A percentile compares a stretch with the other conserved stretches of the same genome.
phyloP scores from a whole-genome alignment of 2,888 invertebrate genomes.

The Toxonevra muliebris region DNA sequence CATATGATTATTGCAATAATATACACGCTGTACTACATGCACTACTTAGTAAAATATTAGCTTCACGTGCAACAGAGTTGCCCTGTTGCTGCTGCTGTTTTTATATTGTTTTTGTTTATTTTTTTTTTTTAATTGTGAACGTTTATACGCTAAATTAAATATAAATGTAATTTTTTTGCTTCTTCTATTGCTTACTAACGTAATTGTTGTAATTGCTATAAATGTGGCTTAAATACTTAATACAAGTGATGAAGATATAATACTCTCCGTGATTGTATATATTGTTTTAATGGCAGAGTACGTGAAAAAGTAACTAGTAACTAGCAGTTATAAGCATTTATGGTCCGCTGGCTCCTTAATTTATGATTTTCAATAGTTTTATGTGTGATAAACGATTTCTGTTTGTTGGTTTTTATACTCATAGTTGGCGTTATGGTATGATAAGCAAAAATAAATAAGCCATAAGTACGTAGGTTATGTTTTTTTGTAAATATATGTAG shows the following conservation, averaged over 20 bases:
- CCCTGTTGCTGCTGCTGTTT: no score
- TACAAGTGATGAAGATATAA: background rate
- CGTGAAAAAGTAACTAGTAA: no score
- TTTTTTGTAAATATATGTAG: background rate
- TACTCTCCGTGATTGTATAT: background rate
- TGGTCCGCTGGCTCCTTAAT: slow-evolving; percentile 16
- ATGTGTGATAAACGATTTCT: background rate
- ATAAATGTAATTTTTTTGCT: slow-evolving; percentile 19
- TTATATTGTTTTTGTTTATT: no score
- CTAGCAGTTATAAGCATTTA: background rate
- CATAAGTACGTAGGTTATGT: background rate
- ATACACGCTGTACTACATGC: no score
- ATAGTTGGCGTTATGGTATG: background rate
- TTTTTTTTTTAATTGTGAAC: slow-evolving; percentile 15
- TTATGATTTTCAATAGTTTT: slow-evolving; percentile 1
- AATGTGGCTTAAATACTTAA: slow-evolving; percentile 20
- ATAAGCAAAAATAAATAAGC: background rate
- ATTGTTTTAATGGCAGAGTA: background rate
- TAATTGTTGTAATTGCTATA: slow-evolving; percentile 7
- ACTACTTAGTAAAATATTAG: no score
- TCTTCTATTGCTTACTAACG: background rate
- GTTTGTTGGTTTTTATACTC: no score
- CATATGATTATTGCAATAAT: no score
- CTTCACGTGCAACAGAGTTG: no score
- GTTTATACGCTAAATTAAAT: slow-evolving; percentile 28